Percentiles rank a stretch among this genome's conserved stretches.
phyloP scores from a whole-genome alignment of 2,888 invertebrate genomes.

The Leptopterna dolabrata region DNA sequence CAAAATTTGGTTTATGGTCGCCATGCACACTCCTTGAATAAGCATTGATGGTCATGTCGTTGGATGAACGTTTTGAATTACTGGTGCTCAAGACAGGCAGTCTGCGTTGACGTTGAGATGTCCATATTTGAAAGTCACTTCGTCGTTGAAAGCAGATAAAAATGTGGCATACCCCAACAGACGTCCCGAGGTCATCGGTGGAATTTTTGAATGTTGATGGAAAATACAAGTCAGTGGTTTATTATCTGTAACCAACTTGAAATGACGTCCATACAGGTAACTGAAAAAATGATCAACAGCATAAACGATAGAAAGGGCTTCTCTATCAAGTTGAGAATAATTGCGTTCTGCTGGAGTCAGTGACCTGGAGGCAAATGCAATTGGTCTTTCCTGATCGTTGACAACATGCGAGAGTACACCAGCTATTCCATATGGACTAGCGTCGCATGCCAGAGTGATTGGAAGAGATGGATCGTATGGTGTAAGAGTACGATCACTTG shows the following conservation, averaged over 20 bases:
- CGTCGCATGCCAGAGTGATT: constrained; percentile 59
- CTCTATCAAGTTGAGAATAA: too few species aligned
- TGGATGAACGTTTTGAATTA: neutral
- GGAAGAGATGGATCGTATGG: constrained; percentile 60
- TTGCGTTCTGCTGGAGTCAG: constrained; percentile 59
- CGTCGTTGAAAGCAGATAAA: constrained; percentile 44
- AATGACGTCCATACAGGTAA: too few species aligned
- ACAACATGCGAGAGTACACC: constrained; percentile 4
- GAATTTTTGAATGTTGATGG: neutral
- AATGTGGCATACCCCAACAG: neutral
- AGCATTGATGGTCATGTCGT: neutral
- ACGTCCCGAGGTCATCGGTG: neutral
- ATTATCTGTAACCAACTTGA: too few species aligned
- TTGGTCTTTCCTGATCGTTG: too few species aligned
- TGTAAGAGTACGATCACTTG: constrained; percentile 59
- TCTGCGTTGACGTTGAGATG: neutral
- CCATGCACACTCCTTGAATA: neutral
- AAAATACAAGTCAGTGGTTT: neutral
- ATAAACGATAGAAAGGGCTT: too few species aligned
- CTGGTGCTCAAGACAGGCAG: constrained; percentile 22
- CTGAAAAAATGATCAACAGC: too few species aligned
- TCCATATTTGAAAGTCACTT: neutral
- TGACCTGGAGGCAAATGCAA: constrained; percentile 59
- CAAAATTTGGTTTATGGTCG: constrained; percentile 44
- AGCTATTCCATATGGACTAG: constrained; percentile 53